Percentiles rank a stretch among this genome's conserved stretches.
Evolutionary conservation across 2,888 invertebrate genomes (phyloP).

Genomic region (Lucinisca nassula): DNA sequence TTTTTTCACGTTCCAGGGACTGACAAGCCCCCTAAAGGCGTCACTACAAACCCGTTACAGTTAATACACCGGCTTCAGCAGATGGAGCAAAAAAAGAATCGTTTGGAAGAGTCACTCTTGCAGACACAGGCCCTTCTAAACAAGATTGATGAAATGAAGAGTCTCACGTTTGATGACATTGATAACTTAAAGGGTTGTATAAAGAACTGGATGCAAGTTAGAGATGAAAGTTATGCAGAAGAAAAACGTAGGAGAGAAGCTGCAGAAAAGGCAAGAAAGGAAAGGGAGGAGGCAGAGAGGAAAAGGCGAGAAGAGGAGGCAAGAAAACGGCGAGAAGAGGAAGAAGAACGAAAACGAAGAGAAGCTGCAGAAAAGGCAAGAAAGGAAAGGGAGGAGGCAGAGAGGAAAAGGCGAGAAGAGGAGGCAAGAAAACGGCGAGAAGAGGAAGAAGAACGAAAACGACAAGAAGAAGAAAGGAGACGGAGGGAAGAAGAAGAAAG

Average conservation of each 20-base stretch:
- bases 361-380: not conserved
- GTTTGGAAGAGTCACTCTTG: not conserved
- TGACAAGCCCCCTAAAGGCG: too few species aligned
- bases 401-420: not conserved
- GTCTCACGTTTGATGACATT: not conserved
- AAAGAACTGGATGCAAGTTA: conserved; percentile 31
- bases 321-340: not conserved
- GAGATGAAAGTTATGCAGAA: conserved; percentile 27
- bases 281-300: not conserved
- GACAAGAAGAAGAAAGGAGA: not conserved
- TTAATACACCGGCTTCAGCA: not conserved
- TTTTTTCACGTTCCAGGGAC: too few species aligned
- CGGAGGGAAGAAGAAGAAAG: not conserved
- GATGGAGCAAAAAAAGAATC: not conserved
- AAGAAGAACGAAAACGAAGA: not conserved
- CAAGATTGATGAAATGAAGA: not conserved
- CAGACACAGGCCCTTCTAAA: not conserved
- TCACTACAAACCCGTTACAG: too few species aligned
- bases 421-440: not conserved
- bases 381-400: not conserved
- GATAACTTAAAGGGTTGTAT: conserved; percentile 35
- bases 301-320: not conserved
- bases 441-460: not conserved
- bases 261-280: conserved; percentile 2
- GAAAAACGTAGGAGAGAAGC: conserved; percentile 19